A percentile compares a stretch with the other conserved stretches of the same genome.
phyloP scores from a whole-genome alignment of 2,113 vertebrate species.

The Struthio camelus region DNA sequence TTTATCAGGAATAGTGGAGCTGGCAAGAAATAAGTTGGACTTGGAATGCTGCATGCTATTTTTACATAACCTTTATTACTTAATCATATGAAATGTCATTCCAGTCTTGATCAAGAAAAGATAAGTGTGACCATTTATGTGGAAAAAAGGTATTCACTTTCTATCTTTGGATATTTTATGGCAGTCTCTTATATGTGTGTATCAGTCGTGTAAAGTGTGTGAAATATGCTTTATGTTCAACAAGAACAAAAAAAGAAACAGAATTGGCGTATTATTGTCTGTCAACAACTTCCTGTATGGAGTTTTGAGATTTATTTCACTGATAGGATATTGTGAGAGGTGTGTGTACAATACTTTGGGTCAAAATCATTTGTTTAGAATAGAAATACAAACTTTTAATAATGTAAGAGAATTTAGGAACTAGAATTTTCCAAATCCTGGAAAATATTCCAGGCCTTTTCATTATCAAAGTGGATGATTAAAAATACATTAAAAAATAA shows the following conservation, averaged over 20 bases:
- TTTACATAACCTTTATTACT: background rate
- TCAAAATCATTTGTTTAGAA: background rate
- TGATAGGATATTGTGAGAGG: background rate
- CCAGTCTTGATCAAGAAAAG: background rate
- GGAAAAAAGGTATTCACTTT: background rate
- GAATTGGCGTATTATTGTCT: background rate
- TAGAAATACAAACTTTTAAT: background rate
- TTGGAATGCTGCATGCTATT: background rate
- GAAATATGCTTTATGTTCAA: background rate
- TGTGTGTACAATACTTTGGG: background rate
- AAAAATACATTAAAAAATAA: background rate
- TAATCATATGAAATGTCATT: background rate
- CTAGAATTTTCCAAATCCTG: background rate
- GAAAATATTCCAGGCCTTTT: background rate
- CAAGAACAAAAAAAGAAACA: background rate
- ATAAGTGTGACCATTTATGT: background rate
- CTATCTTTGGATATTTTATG: background rate
- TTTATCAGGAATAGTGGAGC: background rate
- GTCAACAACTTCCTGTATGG: rapidly evolving
- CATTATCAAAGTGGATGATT: background rate
- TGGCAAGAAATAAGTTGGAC: background rate
- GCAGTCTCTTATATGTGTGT: background rate
- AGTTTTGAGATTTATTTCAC: background rate
- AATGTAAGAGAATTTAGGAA: background rate
- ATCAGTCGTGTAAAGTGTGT: background rate